Base-by-base conservation (phyloP, 2,888 invertebrate species). In the Noctua comes region DNA sequence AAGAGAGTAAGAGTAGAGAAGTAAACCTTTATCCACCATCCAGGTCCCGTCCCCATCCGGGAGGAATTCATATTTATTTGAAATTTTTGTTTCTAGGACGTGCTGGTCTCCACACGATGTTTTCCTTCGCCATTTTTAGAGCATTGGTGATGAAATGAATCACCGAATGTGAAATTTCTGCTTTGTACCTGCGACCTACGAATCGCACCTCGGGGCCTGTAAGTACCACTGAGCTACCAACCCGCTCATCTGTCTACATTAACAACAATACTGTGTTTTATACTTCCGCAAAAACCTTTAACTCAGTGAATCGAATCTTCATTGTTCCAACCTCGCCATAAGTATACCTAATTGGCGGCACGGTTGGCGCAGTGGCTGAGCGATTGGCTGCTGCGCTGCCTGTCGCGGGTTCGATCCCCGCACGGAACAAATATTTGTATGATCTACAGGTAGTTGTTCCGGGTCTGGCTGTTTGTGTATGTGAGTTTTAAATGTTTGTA, bases 251-350 rank as follows among this genome's bases (percentile, higher is more conserved):
- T 59, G 16, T 59, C 59, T 24, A 24, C 2, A 65, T 40, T 5
- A 40, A 64, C 11, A n/a, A n/a, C 16, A 43, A 31, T 64, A 64
- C 64, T 21, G 4, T 31, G 31, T 54, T 54, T 51, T 27, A 27
- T 16, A 13, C n/a, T 57, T 57, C 57, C 24, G 11, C 8, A 59
- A 59, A 59, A 59, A 59, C 27, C 59, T 59, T 11, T 11, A 62
- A 62, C 40, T 27, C 18, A 27, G 1, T 10, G 11, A 36, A 54
- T 54, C 1, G 36, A 0, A 46, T 54, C 27, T 48, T 21, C 43
- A 80, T 40, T 65, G 24, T 54, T 64, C 36, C 71, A 64, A 71
- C 43, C 71, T n/a, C 31, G 48, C 18, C 21, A 36, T 36, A 64
- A 36, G 1, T 54, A 24, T 43, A 71, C 54, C 16, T 54, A 18